phyloP scores from a whole-genome alignment of 2,113 vertebrate species.

The Romanogobio albipinnatus region DNA sequence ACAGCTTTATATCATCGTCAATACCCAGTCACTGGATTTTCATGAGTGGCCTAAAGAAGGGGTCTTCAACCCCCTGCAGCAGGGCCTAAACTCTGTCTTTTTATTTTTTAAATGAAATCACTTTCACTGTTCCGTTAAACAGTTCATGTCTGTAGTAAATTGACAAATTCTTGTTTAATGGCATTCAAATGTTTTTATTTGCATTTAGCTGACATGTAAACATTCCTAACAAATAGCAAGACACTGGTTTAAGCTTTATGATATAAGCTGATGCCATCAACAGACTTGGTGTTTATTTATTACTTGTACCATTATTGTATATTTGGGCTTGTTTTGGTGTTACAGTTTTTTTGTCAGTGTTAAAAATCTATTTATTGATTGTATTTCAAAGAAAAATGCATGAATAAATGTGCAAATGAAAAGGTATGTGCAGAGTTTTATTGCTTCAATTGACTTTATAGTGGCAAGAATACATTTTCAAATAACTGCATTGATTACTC shows the following conservation, averaged over 20 bases:
- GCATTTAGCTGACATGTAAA: not conserved
- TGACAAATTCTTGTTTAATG: not conserved
- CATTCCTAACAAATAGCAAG: not conserved
- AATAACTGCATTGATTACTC: not conserved
- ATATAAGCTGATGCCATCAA: not conserved
- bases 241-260: not conserved
- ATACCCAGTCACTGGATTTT: not conserved
- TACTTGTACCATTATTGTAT: not conserved
- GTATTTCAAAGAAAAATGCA: not conserved
- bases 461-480: not conserved
- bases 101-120: too few relatives aligned
- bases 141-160: not conserved
- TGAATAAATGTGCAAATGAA: not conserved
- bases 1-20: not conserved
- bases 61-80: too few relatives aligned
- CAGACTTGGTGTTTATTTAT: not conserved
- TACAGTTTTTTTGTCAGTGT: not conserved
- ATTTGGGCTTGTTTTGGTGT: not conserved
- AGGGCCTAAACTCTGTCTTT: too few relatives aligned
- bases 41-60: too few relatives aligned
- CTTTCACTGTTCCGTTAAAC: not conserved
- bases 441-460: not conserved
- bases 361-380: constrained; percentile 4
- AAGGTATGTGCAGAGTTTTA: not conserved
- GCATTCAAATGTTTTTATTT: not conserved